Evolutionary conservation across 2,113 vertebrate species (phyloP).

Genomic region (Sterrhoptilus dennistouni): DNA sequence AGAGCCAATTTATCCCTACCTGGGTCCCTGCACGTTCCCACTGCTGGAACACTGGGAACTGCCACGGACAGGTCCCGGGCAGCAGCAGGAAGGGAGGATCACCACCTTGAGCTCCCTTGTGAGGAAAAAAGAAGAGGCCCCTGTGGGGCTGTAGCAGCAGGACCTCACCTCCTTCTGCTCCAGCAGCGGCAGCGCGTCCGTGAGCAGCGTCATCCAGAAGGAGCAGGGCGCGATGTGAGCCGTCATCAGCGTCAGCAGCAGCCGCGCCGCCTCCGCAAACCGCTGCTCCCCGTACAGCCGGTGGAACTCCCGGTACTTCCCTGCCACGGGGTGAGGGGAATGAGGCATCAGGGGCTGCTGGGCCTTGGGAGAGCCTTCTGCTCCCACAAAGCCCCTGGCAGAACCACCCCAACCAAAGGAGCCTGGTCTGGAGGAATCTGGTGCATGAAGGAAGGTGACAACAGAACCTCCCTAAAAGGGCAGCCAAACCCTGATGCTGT

Average conservation of each 20-base stretch:
- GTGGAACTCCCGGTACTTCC: conserved; percentile 97
- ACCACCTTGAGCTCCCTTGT: background rate
- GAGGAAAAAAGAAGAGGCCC: accelerated
- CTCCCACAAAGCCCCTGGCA: background rate
- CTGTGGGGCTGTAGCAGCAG: accelerated
- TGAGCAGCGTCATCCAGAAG: conserved; percentile 96
- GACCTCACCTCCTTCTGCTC: conserved; percentile 89
- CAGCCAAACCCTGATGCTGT: background rate
- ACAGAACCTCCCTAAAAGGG: too few species aligned
- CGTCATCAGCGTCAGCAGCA: conserved; percentile 92
- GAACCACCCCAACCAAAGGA: accelerated
- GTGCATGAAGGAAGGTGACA: background rate
- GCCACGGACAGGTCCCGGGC: background rate
- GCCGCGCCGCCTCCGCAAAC: conserved; percentile 83
- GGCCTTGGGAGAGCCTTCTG: accelerated
- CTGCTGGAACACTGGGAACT: background rate
- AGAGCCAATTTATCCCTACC: background rate
- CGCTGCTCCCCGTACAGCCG: conserved; percentile 87
- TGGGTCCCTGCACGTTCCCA: background rate
- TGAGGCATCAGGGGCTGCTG: background rate
- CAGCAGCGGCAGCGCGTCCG: conserved; percentile 91
- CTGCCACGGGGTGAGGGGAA: background rate
- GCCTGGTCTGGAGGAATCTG: background rate
- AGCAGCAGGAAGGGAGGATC: background rate
- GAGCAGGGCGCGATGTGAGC: conserved; percentile 91